phyloP scores from a whole-genome alignment of 1,140 invertebrate species.

The Papilio dardanus region DNA sequence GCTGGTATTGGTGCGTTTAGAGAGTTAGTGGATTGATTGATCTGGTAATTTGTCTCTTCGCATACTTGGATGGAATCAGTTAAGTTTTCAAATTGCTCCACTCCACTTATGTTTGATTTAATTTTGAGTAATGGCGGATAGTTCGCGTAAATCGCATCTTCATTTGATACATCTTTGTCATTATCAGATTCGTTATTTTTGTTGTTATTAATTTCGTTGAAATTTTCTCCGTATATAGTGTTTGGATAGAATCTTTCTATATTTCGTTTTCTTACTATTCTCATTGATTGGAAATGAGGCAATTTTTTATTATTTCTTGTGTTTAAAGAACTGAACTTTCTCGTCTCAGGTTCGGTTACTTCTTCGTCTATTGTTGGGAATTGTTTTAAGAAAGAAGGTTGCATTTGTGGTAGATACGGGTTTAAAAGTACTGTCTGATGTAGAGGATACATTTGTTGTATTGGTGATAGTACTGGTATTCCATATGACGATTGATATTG shows the following conservation, averaged over 20 bases:
- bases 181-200: constrained; percentile 58
- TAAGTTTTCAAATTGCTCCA: constrained; percentile 78
- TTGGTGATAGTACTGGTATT: constrained; percentile 68
- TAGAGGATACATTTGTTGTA: constrained; percentile 74
- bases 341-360: constrained; percentile 53
- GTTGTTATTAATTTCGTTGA: constrained; percentile 77
- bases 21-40: constrained; percentile 61
- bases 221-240: constrained; percentile 77
- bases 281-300: constrained; percentile 77
- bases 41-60: constrained; percentile 58
- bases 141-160: constrained; percentile 72
- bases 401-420: constrained; percentile 71
- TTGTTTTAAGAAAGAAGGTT: constrained; percentile 69
- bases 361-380: constrained; percentile 77
- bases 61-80: constrained; percentile 80
- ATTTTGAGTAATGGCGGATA: constrained; percentile 65
- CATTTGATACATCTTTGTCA: constrained; percentile 52
- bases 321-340: constrained; percentile 73
- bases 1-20: constrained; percentile 73
- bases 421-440: constrained; percentile 75
- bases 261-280: constrained; percentile 75
- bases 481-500: constrained; percentile 58
- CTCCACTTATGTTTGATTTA: constrained; percentile 69
- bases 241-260: constrained; percentile 80
- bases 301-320: constrained; percentile 64